Percentiles rank a stretch among this genome's conserved stretches.
Conservation (phyloP, 53 echinoderm and acorn worm genomes). For the Arbacia lixula region DNA sequence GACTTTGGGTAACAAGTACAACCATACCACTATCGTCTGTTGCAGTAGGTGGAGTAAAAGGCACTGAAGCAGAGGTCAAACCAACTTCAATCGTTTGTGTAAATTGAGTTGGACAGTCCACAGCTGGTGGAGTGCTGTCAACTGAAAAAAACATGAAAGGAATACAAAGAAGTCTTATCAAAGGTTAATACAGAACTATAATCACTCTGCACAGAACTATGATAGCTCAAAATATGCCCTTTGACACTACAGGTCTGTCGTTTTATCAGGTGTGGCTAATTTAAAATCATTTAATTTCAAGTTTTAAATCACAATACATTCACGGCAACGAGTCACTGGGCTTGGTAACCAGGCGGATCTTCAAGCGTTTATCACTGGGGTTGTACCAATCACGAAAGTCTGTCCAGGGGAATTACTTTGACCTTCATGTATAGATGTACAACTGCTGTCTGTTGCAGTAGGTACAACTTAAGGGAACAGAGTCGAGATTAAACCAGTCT, state of each 20-base stretch:
- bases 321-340: too few species aligned
- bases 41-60: neutral
- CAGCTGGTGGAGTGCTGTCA: neutral
- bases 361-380: too few species aligned
- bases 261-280: too few species aligned
- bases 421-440: neutral
- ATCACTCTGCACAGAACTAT: too few species aligned
- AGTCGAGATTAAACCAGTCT: neutral
- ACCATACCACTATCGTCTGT: neutral
- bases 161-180: too few species aligned
- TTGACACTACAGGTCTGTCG: too few species aligned
- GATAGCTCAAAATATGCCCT: too few species aligned
- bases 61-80: neutral
- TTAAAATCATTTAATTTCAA: too few species aligned
- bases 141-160: too few species aligned
- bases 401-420: neutral
- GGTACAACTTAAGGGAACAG: constrained; percentile 50
- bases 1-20: neutral
- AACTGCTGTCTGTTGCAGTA: constrained; percentile 62
- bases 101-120: neutral
- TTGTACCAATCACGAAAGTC: neutral
- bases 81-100: neutral
- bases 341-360: too few species aligned
- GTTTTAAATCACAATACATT: too few species aligned
- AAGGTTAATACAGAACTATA: too few species aligned